A percentile compares a stretch with the other conserved stretches of the same genome.
phyloP scores from a whole-genome alignment of 2,113 vertebrate species.

The Neogobius melanostomus region DNA sequence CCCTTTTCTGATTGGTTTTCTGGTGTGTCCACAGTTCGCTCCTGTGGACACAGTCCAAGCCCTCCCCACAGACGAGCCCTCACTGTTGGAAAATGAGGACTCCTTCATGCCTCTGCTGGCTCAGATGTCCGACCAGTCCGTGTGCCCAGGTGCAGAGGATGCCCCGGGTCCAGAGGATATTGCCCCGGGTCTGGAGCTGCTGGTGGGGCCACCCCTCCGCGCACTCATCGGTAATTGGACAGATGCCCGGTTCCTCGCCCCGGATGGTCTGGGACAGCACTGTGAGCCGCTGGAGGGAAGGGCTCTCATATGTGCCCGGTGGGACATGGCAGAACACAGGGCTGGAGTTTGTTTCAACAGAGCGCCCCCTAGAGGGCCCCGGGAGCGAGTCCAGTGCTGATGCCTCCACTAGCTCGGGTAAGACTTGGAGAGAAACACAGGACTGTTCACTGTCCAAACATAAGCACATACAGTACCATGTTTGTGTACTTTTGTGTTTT shows the following conservation, averaged over 20 bases:
- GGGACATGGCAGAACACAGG: constrained; percentile 12
- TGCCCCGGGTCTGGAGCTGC: constrained; percentile 19
- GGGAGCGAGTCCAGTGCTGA: constrained; percentile 48
- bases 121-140: constrained; percentile 51
- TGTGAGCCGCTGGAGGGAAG: constrained; percentile 49
- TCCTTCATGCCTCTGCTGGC: constrained; percentile 60
- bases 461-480: no score
- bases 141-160: constrained; percentile 28
- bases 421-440: not conserved
- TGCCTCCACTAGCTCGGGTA: constrained; percentile 54
- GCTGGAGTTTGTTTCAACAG: constrained; percentile 22
- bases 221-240: constrained; percentile 62
- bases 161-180: not conserved
- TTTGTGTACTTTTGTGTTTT: no score
- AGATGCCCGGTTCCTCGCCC: not conserved
- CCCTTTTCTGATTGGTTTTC: not conserved
- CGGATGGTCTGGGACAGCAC: constrained; percentile 49
- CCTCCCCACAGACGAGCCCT: constrained; percentile 1
- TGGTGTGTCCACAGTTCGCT: not conserved
- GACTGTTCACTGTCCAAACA: no score
- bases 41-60: not conserved
- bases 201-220: constrained; percentile 59
- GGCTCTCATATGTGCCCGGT: constrained; percentile 31
- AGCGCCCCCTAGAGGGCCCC: constrained; percentile 5
- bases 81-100: constrained; percentile 26